Evolutionary conservation across 2,888 invertebrate species (phyloP).

Genomic region (Atherix ibis): DNA sequence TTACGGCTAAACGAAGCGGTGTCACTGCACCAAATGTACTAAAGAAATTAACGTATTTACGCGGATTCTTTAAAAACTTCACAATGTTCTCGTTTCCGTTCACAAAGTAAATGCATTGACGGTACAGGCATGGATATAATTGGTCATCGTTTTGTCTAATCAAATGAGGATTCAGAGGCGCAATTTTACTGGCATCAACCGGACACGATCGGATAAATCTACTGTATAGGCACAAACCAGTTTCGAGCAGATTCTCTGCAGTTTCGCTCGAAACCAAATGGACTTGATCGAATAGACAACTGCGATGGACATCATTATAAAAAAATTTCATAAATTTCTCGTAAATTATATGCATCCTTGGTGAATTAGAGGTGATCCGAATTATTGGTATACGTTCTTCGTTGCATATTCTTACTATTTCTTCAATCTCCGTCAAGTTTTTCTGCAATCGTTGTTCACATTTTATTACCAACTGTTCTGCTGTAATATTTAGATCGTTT

Average conservation of each 20-base stretch:
- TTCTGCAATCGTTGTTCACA: too few relatives aligned
- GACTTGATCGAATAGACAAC: slow-evolving; percentile 42
- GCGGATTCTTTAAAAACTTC: slow-evolving; percentile 39
- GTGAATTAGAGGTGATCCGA: too few relatives aligned
- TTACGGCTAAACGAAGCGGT: slow-evolving; percentile 39
- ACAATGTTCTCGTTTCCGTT: slow-evolving; percentile 33
- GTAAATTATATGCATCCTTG: too few relatives aligned
- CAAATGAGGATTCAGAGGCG: slow-evolving; percentile 8
- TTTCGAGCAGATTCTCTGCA: slow-evolving; percentile 39
- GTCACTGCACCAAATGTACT: slow-evolving; percentile 34
- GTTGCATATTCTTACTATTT: too few relatives aligned
- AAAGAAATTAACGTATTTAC: slow-evolving; percentile 36
- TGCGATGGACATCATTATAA: too few relatives aligned
- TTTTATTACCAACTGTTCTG: too few relatives aligned
- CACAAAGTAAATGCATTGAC: slow-evolving; percentile 44
- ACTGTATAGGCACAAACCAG: slow-evolving; percentile 45
- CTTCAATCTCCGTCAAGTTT: too few relatives aligned
- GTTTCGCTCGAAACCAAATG: slow-evolving; percentile 36
- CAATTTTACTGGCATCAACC: slow-evolving; percentile 37
- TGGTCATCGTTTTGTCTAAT: slow-evolving; percentile 15
- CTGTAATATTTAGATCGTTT: too few relatives aligned
- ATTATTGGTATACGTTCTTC: too few relatives aligned
- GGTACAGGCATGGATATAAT: slow-evolving; percentile 40
- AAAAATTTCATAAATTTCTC: too few relatives aligned
- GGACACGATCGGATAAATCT: slow-evolving; percentile 49